Evolutionary conservation across 2,888 invertebrate species (phyloP), one percentile per base, ranked within the genome.

Genomic region (Drosophila planitibia): DNA sequence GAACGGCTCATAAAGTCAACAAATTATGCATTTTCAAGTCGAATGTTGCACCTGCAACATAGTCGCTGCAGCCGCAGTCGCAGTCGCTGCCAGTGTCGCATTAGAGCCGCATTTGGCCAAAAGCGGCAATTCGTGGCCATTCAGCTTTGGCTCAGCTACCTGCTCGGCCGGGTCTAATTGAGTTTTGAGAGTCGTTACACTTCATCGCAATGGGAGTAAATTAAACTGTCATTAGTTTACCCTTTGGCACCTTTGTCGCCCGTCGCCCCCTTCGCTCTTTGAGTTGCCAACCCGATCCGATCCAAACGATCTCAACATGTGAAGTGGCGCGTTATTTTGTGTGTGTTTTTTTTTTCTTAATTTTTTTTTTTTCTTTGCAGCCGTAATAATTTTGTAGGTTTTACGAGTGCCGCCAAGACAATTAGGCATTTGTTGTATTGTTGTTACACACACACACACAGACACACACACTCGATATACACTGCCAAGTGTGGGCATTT

Each of bases 221-320:
- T 93, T 92, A 93, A 93, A 92, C 92, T 90, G 92, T 93, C 93
- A 92, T 93, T 93, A 93, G 91, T 88, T 91, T 79, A 91, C 91
- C 90, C 90, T 91, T 91, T 89, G 91, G 83, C 86, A 86, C 83
- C 82, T 83, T 83, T 79, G 82, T 80, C 79, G 72, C 82, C 74
- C 55, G 33, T 47, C 37, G 53, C 65, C 66, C 72, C 69, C 60
- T 9, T 44, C n/a, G 54, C 70, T 49, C 47, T 22, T 47, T 12
- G 3, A 47, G 67, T 78, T 75, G 78, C 78, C 75, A 78, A 75
- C 74, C 59, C 77, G 71, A 78, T 75, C 59, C 77, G 71, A 78
- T 75, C 75, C 70, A 64, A 76, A 72, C 64, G 72, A 76, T 74
- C 84, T 74, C 70, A 80, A 89, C 86, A 82, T 85, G 85, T 83